Base-by-base conservation (phyloP, 2,797 vertebrate species). In the Brotula barbata region DNA sequence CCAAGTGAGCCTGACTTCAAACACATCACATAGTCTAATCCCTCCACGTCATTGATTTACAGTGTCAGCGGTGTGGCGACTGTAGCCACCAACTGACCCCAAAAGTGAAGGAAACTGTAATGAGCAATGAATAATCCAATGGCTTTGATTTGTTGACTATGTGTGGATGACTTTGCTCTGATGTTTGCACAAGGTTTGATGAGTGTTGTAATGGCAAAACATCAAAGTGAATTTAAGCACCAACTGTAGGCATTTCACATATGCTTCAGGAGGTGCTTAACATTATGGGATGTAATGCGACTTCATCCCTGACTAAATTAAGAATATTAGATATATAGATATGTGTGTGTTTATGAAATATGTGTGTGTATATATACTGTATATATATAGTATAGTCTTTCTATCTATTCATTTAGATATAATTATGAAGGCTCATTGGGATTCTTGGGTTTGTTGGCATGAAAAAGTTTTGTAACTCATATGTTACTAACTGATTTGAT, bases 131-230 rank as follows among this genome's bases (percentile, higher is more conserved):
- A 70, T 73, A 63, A 64, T 64, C 37, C 0, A 8, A 71, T 74
- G 45, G 7, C 45, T 58, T 0, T 53, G 23, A 76, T 73, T 37
- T 72, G 82, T 83, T 77, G 84, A 77, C 86, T 66, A 56, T 51
- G 37, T 7, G 39, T 12, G 8, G 64, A 59, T 51, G 64, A 76
- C 67, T 78, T 76, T 82, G 44, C 33, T 78, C 60, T 41, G 42
- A 17, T 34, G 39, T 60, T 71, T 50, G 28, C 42, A 54, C 48
- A 23, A n/a, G 67, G 31, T 20, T 14, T 69, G 73, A 75, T 59
- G 40, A 64, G 60, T 13, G 2, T 25, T 57, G 23, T 66, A 68
- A 64, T 67, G 17, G 5, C 8, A 25, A 54, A 52, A 40, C 7
- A 31, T 16, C 40, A 22, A 1, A 51, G 11, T 40, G 19, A 4